Conservation (phyloP, 2,888 invertebrate genomes). For the Amorpha juglandis region DNA sequence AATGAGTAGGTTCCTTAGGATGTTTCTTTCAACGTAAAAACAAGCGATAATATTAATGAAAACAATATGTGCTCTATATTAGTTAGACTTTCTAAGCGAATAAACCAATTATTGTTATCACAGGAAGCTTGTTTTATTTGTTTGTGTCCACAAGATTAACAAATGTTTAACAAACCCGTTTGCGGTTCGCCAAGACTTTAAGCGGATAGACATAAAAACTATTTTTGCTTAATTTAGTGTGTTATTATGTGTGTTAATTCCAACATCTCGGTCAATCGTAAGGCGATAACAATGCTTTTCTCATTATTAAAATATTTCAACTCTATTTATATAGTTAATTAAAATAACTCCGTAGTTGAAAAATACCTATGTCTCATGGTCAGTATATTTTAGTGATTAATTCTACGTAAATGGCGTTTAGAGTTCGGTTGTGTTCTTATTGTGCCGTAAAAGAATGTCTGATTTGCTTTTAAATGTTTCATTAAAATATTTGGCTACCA, state of each 20-base stretch:
- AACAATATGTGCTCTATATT: no score
- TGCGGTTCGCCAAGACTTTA: no score
- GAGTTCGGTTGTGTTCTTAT: neutral
- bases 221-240: neutral
- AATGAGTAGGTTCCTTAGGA: no score
- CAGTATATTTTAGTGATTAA: neutral
- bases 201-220: neutral
- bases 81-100: constrained; percentile 6
- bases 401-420: neutral
- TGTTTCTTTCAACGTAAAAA: no score
- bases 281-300: neutral
- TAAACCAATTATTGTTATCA: constrained; percentile 24
- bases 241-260: neutral
- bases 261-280: neutral
- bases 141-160: neutral
- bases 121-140: constrained; percentile 11
- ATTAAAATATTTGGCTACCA: no score
- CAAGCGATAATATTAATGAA: no score
- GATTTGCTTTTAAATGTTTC: no score
- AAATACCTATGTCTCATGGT: neutral
- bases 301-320: neutral
- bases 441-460: neutral
- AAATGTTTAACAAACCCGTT: neutral
- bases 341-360: neutral
- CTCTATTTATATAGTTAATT: constrained; percentile 2